Evolutionary conservation across 2,797 vertebrate species (phyloP), one percentile per base, ranked within the genome.

Genomic region (Hippopotamyrus pictus): DNA sequence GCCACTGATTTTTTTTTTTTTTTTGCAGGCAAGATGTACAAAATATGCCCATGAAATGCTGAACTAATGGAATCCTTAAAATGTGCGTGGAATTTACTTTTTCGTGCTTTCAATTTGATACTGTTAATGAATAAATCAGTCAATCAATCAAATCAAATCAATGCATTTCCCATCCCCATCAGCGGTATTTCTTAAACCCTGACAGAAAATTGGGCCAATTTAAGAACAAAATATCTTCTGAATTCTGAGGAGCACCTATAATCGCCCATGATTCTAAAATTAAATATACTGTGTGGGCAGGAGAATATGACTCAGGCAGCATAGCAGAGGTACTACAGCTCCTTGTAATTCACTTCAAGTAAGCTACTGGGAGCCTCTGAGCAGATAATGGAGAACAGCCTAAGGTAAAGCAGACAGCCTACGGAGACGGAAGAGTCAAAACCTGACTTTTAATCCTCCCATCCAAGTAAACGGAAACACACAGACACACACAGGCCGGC

Each of bases 191-290:
- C 51, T n/a, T 57, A 57, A 59, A 59, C 12, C 51, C 54, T 12
- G 48, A 33, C 51, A 86, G 84, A 57, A 41, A 59, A 86, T n/a
- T 0, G 7, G 33, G 50, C 12, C 53, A 54, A 57, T 86, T 33
- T 37, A 41, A 57, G 51, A 37, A 57, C 12, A 33, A 29, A 54
- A 25, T 3, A 6, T 86, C 29, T 8, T 86, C 17, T 57, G 51
- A 86, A 57, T 57, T 41, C 85, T 57, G 85, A 33, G 12, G 29
- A 59, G 46, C 53, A 86, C 85, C 85, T 86, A 86, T 51, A 57
- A 37, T 54, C 29, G 14, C 5, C 29, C 50, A 54, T 51, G 50
- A 51, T 57, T 57, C 53, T 12, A 33, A 51, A 57, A 86, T 59
- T 86, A 86, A 57, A 33, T 41, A 9, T 33, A 25, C 19, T 29